Conservation (phyloP, 2,888 invertebrate genomes). For the Drosophila neutralis region DNA sequence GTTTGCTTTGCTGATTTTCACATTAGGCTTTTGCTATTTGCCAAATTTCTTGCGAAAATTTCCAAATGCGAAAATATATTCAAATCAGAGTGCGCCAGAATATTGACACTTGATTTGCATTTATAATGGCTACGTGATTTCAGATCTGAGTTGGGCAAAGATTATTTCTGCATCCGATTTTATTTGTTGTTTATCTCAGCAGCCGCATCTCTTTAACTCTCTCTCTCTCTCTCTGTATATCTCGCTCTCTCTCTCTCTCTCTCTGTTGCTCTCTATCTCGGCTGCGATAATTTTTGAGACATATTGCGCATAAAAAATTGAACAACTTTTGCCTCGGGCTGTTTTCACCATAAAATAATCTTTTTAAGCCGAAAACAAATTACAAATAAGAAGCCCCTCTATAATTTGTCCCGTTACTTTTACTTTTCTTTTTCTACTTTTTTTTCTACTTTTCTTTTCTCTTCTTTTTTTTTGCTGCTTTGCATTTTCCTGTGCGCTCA, state of each 20-base stretch:
- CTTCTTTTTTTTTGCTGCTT: constrained; percentile 29
- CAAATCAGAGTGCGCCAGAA: constrained; percentile 49
- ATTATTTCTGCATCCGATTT: constrained; percentile 17
- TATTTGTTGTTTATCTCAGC: constrained; percentile 26
- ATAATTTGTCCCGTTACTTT: constrained; percentile 59
- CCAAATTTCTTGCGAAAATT: constrained; percentile 28
- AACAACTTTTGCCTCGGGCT: constrained; percentile 56
- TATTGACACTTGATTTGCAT: constrained; percentile 81
- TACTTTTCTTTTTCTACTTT: not conserved
- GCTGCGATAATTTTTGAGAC: constrained; percentile 51
- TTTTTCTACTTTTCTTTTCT: not conserved
- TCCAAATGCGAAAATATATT: constrained; percentile 58
- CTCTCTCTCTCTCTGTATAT: not conserved
- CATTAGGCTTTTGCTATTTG: constrained; percentile 45
- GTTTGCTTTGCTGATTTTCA: constrained; percentile 66
- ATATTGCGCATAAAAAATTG: constrained; percentile 82
- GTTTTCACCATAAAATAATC: constrained; percentile 78
- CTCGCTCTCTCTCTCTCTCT: not conserved
- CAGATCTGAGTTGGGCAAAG: not conserved
- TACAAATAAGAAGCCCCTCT: constrained; percentile 59
- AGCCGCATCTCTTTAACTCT: constrained; percentile 9
- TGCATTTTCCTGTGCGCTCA: constrained; percentile 23
- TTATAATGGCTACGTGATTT: constrained; percentile 78
- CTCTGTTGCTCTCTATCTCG: not conserved
- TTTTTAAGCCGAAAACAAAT: constrained; percentile 80